Evolutionary conservation across 2,888 invertebrate species (phyloP).

Genomic region (Drosophila prostipennis): DNA sequence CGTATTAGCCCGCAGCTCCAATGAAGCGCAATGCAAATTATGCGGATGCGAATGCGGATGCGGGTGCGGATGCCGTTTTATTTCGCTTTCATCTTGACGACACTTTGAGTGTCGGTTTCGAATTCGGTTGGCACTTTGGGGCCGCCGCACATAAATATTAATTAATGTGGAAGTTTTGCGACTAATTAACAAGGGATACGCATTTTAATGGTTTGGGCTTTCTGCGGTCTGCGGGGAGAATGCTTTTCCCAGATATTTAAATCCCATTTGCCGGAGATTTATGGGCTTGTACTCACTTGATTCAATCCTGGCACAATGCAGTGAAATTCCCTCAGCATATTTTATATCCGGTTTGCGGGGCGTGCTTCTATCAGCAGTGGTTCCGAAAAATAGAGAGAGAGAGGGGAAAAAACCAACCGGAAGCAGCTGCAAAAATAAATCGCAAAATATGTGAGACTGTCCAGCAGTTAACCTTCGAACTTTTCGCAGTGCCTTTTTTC

Average conservation of each 20-base stretch:
- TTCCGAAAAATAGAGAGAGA: constrained; percentile 1
- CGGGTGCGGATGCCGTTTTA: constrained; percentile 36
- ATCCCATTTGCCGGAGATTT: constrained; percentile 39
- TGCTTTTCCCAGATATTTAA: constrained; percentile 21
- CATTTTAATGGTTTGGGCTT: constrained; percentile 31
- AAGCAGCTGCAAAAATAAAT: constrained; percentile 37
- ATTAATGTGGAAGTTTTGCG: constrained; percentile 54
- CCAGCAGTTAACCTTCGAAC: constrained; percentile 44
- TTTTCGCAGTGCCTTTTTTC: constrained; percentile 18
- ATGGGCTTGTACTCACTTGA: constrained; percentile 22
- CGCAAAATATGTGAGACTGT: constrained; percentile 37
- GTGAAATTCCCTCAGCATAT: constrained; percentile 21
- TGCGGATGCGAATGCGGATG: constrained; percentile 12
- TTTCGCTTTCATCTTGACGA: constrained; percentile 23
- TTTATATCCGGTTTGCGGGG: constrained; percentile 28
- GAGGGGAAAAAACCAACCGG: constrained; percentile 9
- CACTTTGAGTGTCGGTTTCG: constrained; percentile 32
- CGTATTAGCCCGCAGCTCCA: constrained; percentile 60
- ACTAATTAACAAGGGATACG: constrained; percentile 51
- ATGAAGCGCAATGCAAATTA: constrained; percentile 55
- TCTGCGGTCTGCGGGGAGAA: neutral
- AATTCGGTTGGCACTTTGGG: constrained; percentile 15
- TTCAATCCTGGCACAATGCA: constrained; percentile 4
- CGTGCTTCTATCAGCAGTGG: constrained; percentile 30
- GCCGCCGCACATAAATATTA: constrained; percentile 58